A percentile compares a stretch with the other conserved stretches of the same genome.
These are phyloP conservation scores for Drosophila anceps DNA, from an alignment of 2,888 invertebrate genomes.

Conservation along the genomic window DNA sequence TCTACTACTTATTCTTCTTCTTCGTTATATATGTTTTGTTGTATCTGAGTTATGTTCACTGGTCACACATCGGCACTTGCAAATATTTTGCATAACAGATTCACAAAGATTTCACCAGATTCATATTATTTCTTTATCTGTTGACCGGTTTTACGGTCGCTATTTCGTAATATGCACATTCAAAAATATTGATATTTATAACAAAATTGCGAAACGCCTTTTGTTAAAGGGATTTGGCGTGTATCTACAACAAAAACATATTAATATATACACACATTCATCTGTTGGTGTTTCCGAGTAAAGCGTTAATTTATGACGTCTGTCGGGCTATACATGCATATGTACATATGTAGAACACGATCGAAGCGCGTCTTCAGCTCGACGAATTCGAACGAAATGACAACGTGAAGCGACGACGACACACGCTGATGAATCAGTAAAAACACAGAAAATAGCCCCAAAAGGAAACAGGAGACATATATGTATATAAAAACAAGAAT, in stretches of 20 bases:
- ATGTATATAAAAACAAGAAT: conserved; percentile 27
- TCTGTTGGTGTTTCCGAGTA: conserved; percentile 18
- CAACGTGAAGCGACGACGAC: conserved; percentile 11
- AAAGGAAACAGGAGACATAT: conserved; percentile 14
- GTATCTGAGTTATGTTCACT: conserved; percentile 40
- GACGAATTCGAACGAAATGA: conserved; percentile 27
- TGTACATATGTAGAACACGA: conserved; percentile 63
- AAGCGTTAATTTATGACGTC: conserved; percentile 44
- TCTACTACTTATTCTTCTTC: conserved; percentile 14
- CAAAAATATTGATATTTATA: conserved; percentile 23
- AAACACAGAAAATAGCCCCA: conserved; percentile 18
- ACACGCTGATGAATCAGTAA: conserved; percentile 47
- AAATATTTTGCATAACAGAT: conserved; percentile 58
- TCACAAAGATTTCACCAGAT: conserved; percentile 58
- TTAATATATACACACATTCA: neutral
- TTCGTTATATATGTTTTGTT: conserved; percentile 21
- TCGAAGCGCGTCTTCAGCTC: conserved; percentile 53
- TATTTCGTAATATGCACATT: conserved; percentile 56
- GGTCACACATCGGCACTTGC: conserved; percentile 54
- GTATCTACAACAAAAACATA: neutral
- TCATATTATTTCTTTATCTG: conserved; percentile 7
- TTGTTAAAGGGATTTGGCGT: conserved; percentile 3
- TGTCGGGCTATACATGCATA: conserved; percentile 20
- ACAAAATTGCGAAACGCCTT: conserved; percentile 26
- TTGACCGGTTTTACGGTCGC: conserved; percentile 50